A percentile compares a stretch with the other conserved stretches of the same genome.
Evolutionary conservation across 2,113 vertebrate genomes (phyloP).

Genomic region (Colistium nudipinnis): DNA sequence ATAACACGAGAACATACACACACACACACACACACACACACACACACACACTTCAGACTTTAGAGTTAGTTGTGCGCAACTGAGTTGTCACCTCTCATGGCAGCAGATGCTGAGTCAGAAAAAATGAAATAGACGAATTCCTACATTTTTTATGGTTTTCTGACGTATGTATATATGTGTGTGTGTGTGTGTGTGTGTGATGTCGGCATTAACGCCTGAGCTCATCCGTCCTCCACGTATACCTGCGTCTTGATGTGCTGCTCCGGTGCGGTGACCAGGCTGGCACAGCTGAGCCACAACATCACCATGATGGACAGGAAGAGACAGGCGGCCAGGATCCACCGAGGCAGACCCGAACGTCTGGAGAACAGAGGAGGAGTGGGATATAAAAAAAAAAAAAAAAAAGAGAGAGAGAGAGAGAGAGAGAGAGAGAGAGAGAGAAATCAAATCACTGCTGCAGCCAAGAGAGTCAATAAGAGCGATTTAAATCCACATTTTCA

Average conservation of each 20-base stretch:
- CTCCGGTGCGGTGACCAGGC: slow-evolving; percentile 91
- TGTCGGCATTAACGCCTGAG: no score
- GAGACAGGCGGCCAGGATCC: slow-evolving; percentile 95
- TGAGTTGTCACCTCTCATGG: neutral
- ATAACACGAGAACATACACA: neutral
- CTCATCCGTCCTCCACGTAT: no score
- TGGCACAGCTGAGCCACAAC: slow-evolving; percentile 98
- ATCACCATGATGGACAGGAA: slow-evolving; percentile 96
- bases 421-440: neutral
- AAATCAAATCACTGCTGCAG: neutral
- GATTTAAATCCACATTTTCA: neutral
- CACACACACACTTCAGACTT: neutral
- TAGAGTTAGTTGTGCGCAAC: neutral
- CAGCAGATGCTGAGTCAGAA: neutral
- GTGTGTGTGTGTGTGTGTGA: neutral
- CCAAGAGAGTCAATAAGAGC: no score
- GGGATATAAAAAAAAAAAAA: no score
- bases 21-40: neutral
- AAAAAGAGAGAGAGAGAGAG: neutral
- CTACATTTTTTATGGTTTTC: no score
- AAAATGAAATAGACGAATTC: neutral
- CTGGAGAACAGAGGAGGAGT: slow-evolving; percentile 69
- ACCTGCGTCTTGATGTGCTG: slow-evolving; percentile 95
- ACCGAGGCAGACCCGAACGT: slow-evolving; percentile 94
- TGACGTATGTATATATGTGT: neutral